Conservation (phyloP, 1,140 invertebrate genomes). For the Apis cerana region DNA sequence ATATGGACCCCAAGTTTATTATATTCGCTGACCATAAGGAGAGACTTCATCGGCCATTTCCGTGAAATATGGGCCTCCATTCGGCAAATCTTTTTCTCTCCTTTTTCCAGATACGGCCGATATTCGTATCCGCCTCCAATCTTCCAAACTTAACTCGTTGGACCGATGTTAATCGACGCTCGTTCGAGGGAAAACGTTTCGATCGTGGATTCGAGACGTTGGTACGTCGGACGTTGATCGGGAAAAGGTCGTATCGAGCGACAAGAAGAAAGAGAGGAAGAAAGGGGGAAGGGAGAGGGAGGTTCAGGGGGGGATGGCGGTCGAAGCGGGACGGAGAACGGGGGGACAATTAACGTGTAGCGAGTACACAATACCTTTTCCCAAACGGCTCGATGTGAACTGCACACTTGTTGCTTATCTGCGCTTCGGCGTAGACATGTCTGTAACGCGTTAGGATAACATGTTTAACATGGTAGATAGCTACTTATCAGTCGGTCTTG, state of each 20-base stretch:
- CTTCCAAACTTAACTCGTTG: too few relatives aligned
- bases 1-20: conserved; percentile 80
- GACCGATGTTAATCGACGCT: too few relatives aligned
- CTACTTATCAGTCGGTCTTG: conserved; percentile 78
- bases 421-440: conserved; percentile 68
- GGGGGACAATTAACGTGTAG: conserved; percentile 64
- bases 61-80: conserved; percentile 73
- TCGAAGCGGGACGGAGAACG: conserved; percentile 42
- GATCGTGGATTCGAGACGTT: too few relatives aligned
- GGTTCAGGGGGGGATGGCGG: conserved; percentile 29
- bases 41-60: conserved; percentile 79
- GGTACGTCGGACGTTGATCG: too few relatives aligned
- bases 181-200: too few relatives aligned
- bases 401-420: conserved; percentile 75
- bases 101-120: conserved; percentile 12
- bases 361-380: conserved; percentile 68
- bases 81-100: too few relatives aligned
- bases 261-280: conserved; percentile 12
- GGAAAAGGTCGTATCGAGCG: conserved; percentile 56
- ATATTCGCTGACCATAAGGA: conserved; percentile 80
- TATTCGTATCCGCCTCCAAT: too few relatives aligned
- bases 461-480: conserved; percentile 78
- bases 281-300: conserved; percentile 32
- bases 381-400: conserved; percentile 65
- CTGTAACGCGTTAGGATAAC: conserved; percentile 72